Evolutionary conservation across 2,888 invertebrate genomes (phyloP), one percentile per base, ranked within the genome.

Genomic region (Drosophila mulleri): DNA sequence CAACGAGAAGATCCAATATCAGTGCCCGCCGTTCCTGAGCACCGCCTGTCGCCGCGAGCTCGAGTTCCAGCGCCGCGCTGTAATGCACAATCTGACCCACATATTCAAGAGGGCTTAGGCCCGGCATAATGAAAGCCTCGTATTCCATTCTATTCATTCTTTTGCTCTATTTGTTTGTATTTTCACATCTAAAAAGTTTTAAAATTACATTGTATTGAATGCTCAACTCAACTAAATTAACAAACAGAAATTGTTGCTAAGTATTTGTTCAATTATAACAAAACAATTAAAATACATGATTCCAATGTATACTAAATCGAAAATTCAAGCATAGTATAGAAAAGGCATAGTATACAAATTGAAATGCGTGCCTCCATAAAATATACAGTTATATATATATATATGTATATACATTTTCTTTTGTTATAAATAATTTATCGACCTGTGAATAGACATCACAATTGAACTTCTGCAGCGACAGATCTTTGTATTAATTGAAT

Each of bases 21-120:
- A 96, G 88, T 96, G 96, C 79, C 96, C 96, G 2, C 93, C 94
- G 12, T 87, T 94, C 6, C 90, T 96, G 50, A 93, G 94, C 5
- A 73, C 80, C 1, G 93, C 95, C 64, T 96, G 96, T 80, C 91
- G 93, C 48, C 93, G 93, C 39, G 95, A 96, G 92, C 94, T 93
- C 39, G 92, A 93, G 71, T 92, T 81, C 73, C 93, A 93, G 72
- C 88, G 93, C 0, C 90, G 91, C 52, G 90, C 92, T 14, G 92
- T 93, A 6, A 91, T 93, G 88, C 81, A 90, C 59, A 93, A 93
- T 86, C 72, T 93, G 35, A 91, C 92, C 18, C 71, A 75, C 14
- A 91, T 92, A 52, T 91, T 92, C 57, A 86, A 67, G 69, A 57
- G 68, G 37, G 26, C 53, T 14, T 69, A 63, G 37, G 12, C 37